These are phyloP conservation scores for Erinaceus europaeus DNA, from an alignment of 2,113 vertebrate species.

Conservation along the genomic window DNA sequence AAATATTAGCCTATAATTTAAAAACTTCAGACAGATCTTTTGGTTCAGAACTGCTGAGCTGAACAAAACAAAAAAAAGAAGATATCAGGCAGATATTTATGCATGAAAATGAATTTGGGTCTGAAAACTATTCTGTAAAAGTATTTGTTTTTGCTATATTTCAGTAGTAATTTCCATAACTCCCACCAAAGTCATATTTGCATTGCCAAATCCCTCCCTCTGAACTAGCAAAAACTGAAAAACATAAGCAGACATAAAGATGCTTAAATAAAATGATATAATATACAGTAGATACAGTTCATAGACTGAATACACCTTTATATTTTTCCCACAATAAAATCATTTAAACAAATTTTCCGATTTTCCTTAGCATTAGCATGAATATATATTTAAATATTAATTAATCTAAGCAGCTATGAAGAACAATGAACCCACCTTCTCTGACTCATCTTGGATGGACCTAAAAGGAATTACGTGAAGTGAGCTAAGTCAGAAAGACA, in stretches of 20 bases:
- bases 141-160: constrained; percentile 4
- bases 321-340: constrained; percentile 7
- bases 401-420: no score
- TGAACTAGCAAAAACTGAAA: constrained; percentile 49
- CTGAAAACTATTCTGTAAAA: constrained; percentile 40
- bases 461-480: no score
- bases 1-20: background rate
- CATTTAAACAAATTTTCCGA: background rate
- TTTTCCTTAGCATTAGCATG: background rate
- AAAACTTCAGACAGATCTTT: constrained; percentile 1
- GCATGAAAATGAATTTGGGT: constrained; percentile 37
- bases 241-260: constrained; percentile 22
- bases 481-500: no score
- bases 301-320: background rate
- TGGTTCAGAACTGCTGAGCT: background rate
- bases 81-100: constrained; percentile 40
- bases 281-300: constrained; percentile 2
- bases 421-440: no score
- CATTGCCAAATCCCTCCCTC: constrained; percentile 44
- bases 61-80: constrained; percentile 15
- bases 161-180: constrained; percentile 44
- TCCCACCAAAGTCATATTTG: constrained; percentile 48
- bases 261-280: constrained; percentile 24
- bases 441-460: no score
- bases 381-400: background rate